These are phyloP conservation scores for Hexactinellida sp. DNA, from an alignment of 37 sponge, comb jelly and placozoan genomes.

Conservation along the genomic window DNA sequence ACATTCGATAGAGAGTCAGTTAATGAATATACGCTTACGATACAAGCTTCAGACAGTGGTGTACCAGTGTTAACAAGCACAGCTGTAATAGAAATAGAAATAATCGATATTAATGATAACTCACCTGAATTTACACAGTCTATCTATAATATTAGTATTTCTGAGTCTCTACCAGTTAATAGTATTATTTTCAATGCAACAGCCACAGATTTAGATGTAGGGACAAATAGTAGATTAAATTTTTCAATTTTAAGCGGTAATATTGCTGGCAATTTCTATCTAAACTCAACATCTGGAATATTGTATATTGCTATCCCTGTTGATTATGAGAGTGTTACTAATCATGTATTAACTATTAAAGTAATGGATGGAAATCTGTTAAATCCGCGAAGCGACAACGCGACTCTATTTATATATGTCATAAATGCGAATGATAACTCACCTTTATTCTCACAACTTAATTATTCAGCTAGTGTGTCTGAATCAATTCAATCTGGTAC, in stretches of 20 bases:
- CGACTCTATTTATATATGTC: neutral
- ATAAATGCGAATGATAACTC: neutral
- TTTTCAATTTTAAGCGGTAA: neutral
- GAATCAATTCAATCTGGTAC: neutral
- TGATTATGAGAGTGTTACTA: neutral
- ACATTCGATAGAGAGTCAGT: slow-evolving; percentile 18
- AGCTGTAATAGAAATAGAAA: neutral
- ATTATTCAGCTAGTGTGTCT: neutral
- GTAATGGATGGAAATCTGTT: neutral
- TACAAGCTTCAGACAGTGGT: slow-evolving; percentile 19
- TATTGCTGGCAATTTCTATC: neutral
- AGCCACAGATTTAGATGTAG: neutral
- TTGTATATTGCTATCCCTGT: neutral
- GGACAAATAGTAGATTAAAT: neutral
- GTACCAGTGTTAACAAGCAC: neutral
- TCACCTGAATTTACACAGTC: neutral
- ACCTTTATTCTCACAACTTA: neutral
- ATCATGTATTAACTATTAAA: neutral
- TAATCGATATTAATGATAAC: neutral
- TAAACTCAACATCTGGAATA: neutral
- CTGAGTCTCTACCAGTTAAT: neutral
- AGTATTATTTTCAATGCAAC: neutral
- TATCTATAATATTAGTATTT: neutral
- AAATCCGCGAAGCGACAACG: neutral
- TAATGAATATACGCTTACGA: neutral